phyloP scores from a whole-genome alignment of 2,797 vertebrate species.

The Pantherophis alleghaniensis region DNA sequence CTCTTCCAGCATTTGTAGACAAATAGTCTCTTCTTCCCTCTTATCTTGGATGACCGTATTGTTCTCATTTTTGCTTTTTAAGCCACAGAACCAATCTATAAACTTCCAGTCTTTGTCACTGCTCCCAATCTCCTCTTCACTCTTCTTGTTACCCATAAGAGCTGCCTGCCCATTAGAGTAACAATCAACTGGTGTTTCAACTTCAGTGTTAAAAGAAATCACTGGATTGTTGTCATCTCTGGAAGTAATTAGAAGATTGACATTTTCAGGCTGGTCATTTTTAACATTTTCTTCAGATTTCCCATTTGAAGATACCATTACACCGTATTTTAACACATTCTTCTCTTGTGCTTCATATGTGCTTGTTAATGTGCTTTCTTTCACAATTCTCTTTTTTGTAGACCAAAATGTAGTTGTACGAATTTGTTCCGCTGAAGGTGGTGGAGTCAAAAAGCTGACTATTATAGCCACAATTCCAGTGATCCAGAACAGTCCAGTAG shows the following conservation, averaged over 20 bases:
- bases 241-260: slow-evolving; percentile 83
- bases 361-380: slow-evolving; percentile 65
- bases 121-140: slow-evolving; percentile 61
- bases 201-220: slow-evolving; percentile 78
- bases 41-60: slow-evolving; percentile 69
- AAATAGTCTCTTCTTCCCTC: slow-evolving; percentile 77
- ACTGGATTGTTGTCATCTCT: slow-evolving; percentile 78
- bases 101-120: slow-evolving; percentile 71
- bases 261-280: slow-evolving; percentile 76
- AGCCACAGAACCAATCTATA: slow-evolving; percentile 88
- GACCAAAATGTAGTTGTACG: slow-evolving; percentile 91
- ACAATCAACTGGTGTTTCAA: slow-evolving; percentile 81
- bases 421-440: slow-evolving; percentile 84
- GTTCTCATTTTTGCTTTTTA: slow-evolving; percentile 75
- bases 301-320: slow-evolving; percentile 72
- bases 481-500: slow-evolving; percentile 91
- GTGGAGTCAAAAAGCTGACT: slow-evolving; percentile 88
- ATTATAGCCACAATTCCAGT: slow-evolving; percentile 84
- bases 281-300: slow-evolving; percentile 80
- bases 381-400: slow-evolving; percentile 65
- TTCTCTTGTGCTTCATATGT: slow-evolving; percentile 75
- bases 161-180: slow-evolving; percentile 79
- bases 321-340: slow-evolving; percentile 67
- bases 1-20: slow-evolving; percentile 90
- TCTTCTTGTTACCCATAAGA: slow-evolving; percentile 72